Conservation (phyloP, 2,888 invertebrate species). For the Mantis religiosa region DNA sequence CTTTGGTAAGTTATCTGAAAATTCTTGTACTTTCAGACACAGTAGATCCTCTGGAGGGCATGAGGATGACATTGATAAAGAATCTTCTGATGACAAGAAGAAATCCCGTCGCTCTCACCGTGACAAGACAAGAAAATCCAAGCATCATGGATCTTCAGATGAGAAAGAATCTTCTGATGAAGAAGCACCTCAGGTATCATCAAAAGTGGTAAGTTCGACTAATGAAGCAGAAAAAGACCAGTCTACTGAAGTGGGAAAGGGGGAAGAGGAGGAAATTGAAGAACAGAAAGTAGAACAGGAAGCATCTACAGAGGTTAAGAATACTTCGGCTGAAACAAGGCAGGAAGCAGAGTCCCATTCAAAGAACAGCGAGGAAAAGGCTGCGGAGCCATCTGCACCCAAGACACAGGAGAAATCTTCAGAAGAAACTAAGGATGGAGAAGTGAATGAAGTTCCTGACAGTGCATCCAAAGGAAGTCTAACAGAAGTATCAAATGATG, state of each 20-base stretch:
- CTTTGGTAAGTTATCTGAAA: too few species aligned
- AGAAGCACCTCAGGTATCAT: conserved; percentile 28
- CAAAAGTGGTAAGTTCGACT: conserved; percentile 23
- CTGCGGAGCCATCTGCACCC: background rate
- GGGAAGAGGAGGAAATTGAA: conserved; percentile 27
- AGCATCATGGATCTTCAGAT: conserved; percentile 31
- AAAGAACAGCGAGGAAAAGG: background rate
- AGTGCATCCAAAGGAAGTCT: background rate
- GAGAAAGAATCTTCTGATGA: conserved; percentile 29
- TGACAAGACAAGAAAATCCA: conserved; percentile 29
- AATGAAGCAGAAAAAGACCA: background rate
- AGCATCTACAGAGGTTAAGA: conserved; percentile 34
- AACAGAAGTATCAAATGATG: background rate
- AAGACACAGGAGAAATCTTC: background rate
- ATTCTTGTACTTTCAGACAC: background rate
- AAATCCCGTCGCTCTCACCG: background rate
- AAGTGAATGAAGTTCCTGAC: background rate
- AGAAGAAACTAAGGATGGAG: background rate
- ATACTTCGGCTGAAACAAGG: conserved; percentile 1
- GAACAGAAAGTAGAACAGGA: conserved; percentile 30
- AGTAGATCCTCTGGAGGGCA: background rate
- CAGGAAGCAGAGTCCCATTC: background rate
- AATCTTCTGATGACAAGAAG: background rate
- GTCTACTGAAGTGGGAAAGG: background rate
- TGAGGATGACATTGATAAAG: background rate